Conservation (phyloP, 2,888 invertebrate genomes). For the Drosophila limbata region DNA sequence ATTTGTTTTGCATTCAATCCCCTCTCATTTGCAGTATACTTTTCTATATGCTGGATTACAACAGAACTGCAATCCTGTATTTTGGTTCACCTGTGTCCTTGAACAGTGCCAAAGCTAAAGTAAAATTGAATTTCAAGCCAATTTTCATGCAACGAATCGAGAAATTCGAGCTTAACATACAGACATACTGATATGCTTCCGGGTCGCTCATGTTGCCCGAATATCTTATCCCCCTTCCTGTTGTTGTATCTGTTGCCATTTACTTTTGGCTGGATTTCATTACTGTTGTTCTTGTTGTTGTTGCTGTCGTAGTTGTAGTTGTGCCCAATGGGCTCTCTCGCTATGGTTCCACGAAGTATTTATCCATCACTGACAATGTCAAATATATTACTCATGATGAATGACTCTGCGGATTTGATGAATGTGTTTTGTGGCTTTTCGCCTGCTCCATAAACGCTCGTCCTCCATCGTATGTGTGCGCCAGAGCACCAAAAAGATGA, state of each 20-base stretch:
- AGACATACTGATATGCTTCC: conserved; percentile 67
- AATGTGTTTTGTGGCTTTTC: conserved; percentile 81
- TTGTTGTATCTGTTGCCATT: conserved; percentile 49
- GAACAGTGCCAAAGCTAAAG: conserved; percentile 1
- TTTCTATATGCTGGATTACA: conserved; percentile 6
- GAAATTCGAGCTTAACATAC: conserved; percentile 70
- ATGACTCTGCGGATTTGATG: conserved; percentile 82
- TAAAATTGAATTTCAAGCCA: conserved; percentile 59
- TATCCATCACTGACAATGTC: conserved; percentile 82
- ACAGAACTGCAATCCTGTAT: no score
- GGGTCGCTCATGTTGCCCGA: conserved; percentile 44
- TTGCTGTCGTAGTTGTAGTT: conserved; percentile 21
- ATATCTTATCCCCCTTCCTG: conserved; percentile 54
- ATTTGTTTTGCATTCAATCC: background rate
- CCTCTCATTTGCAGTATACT: background rate
- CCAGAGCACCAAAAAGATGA: conserved; percentile 8
- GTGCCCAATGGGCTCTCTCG: conserved; percentile 45
- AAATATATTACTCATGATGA: conserved; percentile 82
- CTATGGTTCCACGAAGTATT: conserved; percentile 65
- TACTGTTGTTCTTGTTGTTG: conserved; percentile 5
- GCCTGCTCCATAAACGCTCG: conserved; percentile 51
- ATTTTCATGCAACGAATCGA: conserved; percentile 72
- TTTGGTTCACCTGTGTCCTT: conserved; percentile 43
- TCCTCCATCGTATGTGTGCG: conserved; percentile 20
- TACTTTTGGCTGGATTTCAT: conserved; percentile 23